phyloP scores from a whole-genome alignment of 2,797 vertebrate genomes.

The Synanceia verrucosa region DNA sequence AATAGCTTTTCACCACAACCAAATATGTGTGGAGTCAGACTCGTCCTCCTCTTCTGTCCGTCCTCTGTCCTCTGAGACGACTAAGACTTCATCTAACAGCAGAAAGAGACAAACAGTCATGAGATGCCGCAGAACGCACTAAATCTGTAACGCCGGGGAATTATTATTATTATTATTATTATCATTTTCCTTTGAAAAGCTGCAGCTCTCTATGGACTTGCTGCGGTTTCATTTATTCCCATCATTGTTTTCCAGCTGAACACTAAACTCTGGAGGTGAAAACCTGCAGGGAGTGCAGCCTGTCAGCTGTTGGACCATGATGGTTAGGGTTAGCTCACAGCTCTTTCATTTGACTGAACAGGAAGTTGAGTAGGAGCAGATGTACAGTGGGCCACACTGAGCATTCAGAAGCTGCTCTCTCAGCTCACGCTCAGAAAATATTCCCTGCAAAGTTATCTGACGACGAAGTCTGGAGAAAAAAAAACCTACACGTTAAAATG shows the following conservation, averaged over 20 bases:
- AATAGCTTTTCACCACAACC: slow-evolving; percentile 39
- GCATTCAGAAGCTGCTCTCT: slow-evolving; percentile 1
- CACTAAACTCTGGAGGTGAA: no score
- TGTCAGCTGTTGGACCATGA: slow-evolving; percentile 9
- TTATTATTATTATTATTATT: neutral
- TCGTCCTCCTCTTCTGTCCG: neutral
- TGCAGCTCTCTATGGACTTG: no score
- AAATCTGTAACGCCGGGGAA: neutral
- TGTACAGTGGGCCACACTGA: slow-evolving; percentile 12
- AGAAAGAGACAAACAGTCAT: slow-evolving; percentile 1
- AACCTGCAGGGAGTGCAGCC: neutral
- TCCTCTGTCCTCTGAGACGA: slow-evolving; percentile 17
- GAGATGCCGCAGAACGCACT: neutral
- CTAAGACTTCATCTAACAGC: slow-evolving; percentile 64
- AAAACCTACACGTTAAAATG: neutral
- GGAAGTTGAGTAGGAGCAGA: slow-evolving; percentile 50
- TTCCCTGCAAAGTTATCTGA: neutral
- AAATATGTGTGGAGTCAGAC: slow-evolving; percentile 70
- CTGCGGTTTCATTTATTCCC: neutral
- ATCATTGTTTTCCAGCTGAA: neutral
- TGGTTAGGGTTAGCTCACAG: slow-evolving; percentile 11
- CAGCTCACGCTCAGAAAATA: neutral
- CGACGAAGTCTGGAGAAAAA: neutral
- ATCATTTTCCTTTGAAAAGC: no score
- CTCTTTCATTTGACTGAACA: slow-evolving; percentile 28